These are phyloP conservation scores for Pyrrhura leucotis DNA, from an alignment of 2,797 vertebrate species.

Conservation along the genomic window DNA sequence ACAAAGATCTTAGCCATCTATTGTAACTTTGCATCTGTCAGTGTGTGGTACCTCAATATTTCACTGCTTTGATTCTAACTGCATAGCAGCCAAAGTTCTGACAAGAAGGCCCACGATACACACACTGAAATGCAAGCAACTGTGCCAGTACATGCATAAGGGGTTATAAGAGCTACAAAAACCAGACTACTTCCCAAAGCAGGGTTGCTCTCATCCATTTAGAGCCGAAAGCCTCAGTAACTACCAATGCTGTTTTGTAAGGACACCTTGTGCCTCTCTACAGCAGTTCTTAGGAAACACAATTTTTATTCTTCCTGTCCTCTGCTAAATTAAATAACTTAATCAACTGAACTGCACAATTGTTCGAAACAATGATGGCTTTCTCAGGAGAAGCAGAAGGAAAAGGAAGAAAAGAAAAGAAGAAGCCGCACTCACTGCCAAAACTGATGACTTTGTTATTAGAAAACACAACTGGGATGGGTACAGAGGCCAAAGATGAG, in stretches of 20 bases:
- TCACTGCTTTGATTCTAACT: not conserved
- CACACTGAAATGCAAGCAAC: not conserved
- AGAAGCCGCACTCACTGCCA: not conserved
- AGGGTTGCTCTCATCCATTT: not conserved
- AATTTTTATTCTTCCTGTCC: not conserved
- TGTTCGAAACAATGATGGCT: not conserved
- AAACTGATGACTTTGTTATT: conserved; percentile 32
- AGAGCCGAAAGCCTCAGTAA: not conserved
- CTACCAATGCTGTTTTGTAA: not conserved
- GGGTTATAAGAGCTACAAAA: not conserved
- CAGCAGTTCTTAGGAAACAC: not conserved
- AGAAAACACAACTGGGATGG: conserved; percentile 31
- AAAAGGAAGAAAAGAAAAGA: not conserved
- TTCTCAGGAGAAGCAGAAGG: not conserved
- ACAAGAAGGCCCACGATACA: not conserved
- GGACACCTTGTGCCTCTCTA: not conserved
- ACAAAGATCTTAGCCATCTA: conserved; percentile 42
- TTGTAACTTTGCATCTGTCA: not conserved
- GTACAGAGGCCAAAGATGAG: not conserved
- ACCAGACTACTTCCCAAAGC: not conserved
- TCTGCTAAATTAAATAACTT: not conserved
- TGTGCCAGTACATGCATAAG: not conserved
- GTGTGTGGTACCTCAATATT: not conserved
- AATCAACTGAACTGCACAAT: not conserved
- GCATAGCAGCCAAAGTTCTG: not conserved